These are phyloP conservation scores for Drosophila hamatofila DNA, from an alignment of 2,888 invertebrate species.

Conservation along the genomic window DNA sequence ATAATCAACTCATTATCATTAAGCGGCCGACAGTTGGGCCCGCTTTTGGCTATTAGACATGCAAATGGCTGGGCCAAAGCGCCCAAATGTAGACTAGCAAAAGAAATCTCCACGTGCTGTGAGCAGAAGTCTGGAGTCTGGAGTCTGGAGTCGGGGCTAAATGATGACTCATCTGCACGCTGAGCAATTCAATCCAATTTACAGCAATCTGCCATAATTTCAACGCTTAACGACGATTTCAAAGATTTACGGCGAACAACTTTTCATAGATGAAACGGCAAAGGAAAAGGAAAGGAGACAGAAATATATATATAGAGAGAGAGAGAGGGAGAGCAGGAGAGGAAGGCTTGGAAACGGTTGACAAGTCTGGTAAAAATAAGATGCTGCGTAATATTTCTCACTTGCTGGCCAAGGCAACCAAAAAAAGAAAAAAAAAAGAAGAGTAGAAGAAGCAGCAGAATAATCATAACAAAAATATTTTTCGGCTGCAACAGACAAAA, in stretches of 20 bases:
- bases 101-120: not conserved
- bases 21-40: constrained; percentile 43
- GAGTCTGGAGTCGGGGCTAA: not conserved
- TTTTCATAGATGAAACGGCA: constrained; percentile 42
- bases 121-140: not conserved
- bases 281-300: not conserved
- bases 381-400: constrained; percentile 65
- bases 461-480: constrained; percentile 72
- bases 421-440: not conserved
- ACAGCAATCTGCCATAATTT: constrained; percentile 76
- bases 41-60: constrained; percentile 68
- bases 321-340: not conserved
- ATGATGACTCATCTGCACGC: constrained; percentile 68
- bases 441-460: not conserved
- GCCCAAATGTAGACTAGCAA: constrained; percentile 63
- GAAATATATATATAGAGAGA: too few species aligned
- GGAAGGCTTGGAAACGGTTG: constrained; percentile 14
- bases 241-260: constrained; percentile 73
- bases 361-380: constrained; percentile 39
- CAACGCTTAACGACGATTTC: constrained; percentile 65
- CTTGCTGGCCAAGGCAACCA: constrained; percentile 26
- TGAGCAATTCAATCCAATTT: constrained; percentile 69
- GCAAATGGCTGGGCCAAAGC: constrained; percentile 51
- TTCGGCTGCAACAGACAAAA: constrained; percentile 45
- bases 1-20: constrained; percentile 77